These are phyloP conservation scores for Mya arenaria DNA, from an alignment of 1,140 invertebrate genomes.

Conservation along the genomic window DNA sequence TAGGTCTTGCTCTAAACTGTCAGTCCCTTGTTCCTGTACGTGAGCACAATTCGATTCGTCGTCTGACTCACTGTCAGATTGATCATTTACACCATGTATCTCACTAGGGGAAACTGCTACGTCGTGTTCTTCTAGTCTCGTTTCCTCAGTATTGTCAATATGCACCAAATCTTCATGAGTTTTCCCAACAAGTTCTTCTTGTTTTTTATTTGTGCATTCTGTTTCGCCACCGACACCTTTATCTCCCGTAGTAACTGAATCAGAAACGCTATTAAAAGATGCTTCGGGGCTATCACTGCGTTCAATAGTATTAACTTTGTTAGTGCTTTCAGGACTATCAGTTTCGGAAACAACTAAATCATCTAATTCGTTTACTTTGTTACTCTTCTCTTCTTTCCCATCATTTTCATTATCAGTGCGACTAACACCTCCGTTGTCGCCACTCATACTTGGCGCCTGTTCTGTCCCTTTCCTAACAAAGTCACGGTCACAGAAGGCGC, in stretches of 20 bases:
- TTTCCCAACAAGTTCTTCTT: no score
- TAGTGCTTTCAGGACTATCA: background rate
- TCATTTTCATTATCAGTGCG: no score
- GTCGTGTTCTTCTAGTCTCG: no score
- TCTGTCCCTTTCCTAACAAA: constrained; percentile 27
- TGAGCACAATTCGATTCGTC: background rate
- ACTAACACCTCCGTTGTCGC: no score
- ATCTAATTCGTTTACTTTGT: background rate
- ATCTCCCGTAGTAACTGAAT: background rate
- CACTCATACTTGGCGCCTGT: background rate
- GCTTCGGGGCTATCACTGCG: background rate
- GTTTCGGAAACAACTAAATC: background rate
- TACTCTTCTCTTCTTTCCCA: background rate
- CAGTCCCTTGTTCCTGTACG: background rate
- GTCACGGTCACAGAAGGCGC: constrained; percentile 42
- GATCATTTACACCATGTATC: no score
- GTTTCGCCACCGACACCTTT: background rate
- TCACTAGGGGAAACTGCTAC: no score
- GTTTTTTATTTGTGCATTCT: no score
- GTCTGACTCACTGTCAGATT: no score
- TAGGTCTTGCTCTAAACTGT: background rate
- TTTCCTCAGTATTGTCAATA: no score
- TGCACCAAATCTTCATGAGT: no score
- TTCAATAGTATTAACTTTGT: no score
- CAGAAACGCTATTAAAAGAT: background rate